Evolutionary conservation across 2,888 invertebrate species (phyloP).

Genomic region (Polydesmus complanatus): DNA sequence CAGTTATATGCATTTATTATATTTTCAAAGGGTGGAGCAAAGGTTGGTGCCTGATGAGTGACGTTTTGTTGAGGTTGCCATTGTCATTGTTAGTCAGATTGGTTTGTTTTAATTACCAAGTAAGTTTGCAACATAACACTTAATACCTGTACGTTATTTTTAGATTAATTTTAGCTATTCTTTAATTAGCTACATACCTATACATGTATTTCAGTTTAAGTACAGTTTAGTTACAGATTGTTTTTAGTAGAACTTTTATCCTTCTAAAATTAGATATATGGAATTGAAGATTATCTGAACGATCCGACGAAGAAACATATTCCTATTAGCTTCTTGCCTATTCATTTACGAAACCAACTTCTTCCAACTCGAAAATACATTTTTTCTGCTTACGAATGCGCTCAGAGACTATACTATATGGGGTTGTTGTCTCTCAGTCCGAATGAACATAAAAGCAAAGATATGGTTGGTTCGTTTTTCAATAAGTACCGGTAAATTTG

Average conservation of each 20-base stretch:
- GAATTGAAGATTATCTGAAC: slow-evolving; percentile 42
- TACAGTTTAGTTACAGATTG: too few species aligned
- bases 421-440: slow-evolving; percentile 56
- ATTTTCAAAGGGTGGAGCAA: slow-evolving; percentile 41
- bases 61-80: slow-evolving; percentile 53
- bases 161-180: too few species aligned
- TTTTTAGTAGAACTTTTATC: too few species aligned
- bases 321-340: slow-evolving; percentile 45
- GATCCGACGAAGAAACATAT: slow-evolving; percentile 53
- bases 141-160: too few species aligned
- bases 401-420: slow-evolving; percentile 47
- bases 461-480: slow-evolving; percentile 38
- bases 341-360: slow-evolving; percentile 38
- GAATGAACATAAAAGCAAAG: slow-evolving; percentile 48
- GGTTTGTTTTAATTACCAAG: slow-evolving; percentile 42
- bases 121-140: too few species aligned
- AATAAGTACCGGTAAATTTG: background rate
- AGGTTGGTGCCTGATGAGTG: slow-evolving; percentile 57
- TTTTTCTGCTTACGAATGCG: slow-evolving; percentile 41
- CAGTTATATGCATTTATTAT: slow-evolving; percentile 13
- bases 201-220: too few species aligned
- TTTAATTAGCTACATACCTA: too few species aligned
- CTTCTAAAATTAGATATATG: slow-evolving; percentile 40
- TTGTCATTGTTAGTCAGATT: slow-evolving; percentile 53
- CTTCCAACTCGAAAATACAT: slow-evolving; percentile 45